Base-by-base conservation (phyloP, 2,888 invertebrate species). In the Micoletzkya japonica region DNA sequence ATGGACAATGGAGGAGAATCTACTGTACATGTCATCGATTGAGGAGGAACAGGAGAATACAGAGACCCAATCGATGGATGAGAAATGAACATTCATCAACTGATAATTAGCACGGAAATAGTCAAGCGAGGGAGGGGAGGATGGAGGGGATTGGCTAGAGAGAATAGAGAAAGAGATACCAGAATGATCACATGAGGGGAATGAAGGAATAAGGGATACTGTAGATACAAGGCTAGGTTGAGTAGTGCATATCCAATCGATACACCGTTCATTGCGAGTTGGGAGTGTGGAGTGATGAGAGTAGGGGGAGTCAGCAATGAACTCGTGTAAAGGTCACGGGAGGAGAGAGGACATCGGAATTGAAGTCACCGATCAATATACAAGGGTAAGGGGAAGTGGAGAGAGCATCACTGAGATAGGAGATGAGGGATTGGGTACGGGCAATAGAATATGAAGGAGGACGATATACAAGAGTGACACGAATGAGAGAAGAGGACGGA, bases 301-400 rank as follows among this genome's bases (percentile, higher is more conserved):
- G 10, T 14, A 44, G 14, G 14, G 14, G 44, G 44, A 44, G 20
- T 44, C 20, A 10, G 44, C 44, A 20, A 44, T 44, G 44, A 44
- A 44, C 10, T 44, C 44, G 20, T 44, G 44, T 44, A 44, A 44
- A 24, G 24, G 54, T 24, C 7, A 24, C 7, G 26, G 54, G 54
- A 20, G 54, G 54, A 24, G 54, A 24, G 7, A 54, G 26, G 54
- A 24, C 54, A 24, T 54, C 54, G 24, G n/a, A 54, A 24, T 54
- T 54, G n/a, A 54, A 54, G 24, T 54, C 54, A 54, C 54, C 54
- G 7, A 54, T 54, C 26, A 54, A 7, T 24, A 54, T 54, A 24
- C 7, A 14, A 20, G 54, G 54, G 24, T 54, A 24, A 20, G 54
- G 24, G 26, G 54, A 54, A 7, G 54, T 17, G 7, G 54, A 14